A percentile compares a stretch with the other conserved stretches of the same genome.
These are phyloP conservation scores for Gracilinanus agilis DNA, from an alignment of 2,113 vertebrate genomes.

Conservation along the genomic window DNA sequence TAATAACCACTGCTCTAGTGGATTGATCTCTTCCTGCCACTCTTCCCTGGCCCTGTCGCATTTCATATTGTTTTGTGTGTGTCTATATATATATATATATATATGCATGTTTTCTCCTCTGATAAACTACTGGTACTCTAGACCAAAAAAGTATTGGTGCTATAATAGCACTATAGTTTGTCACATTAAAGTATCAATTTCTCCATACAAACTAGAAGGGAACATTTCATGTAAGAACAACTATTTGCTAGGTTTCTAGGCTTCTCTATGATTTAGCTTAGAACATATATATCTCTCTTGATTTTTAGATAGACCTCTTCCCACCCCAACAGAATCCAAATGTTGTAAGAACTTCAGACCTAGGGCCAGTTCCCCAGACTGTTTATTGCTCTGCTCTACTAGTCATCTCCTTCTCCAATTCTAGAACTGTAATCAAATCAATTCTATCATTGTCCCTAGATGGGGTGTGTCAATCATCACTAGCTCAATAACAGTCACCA, in stretches of 20 bases:
- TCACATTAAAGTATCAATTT: background rate
- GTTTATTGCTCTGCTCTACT: background rate
- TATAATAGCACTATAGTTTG: background rate
- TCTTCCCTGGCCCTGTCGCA: background rate
- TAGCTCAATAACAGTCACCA: too few species aligned
- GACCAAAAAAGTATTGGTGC: background rate
- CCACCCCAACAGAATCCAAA: too few species aligned
- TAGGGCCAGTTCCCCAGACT: background rate
- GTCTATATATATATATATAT: background rate
- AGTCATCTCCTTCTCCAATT: background rate
- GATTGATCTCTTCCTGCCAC: background rate
- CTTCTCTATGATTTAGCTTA: background rate
- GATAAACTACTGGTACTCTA: background rate
- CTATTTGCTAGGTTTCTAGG: background rate
- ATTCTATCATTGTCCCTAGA: background rate
- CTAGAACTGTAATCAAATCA: background rate
- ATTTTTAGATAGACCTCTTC: background rate
- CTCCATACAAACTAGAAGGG: background rate
- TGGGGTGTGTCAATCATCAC: background rate
- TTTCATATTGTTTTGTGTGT: background rate
- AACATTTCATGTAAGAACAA: background rate
- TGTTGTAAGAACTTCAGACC: background rate
- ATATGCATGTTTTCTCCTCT: background rate
- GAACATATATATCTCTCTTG: background rate
- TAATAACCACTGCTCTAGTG: background rate